Evolutionary conservation across 2,888 invertebrate species (phyloP).

Genomic region (Stegophylla sp.): DNA sequence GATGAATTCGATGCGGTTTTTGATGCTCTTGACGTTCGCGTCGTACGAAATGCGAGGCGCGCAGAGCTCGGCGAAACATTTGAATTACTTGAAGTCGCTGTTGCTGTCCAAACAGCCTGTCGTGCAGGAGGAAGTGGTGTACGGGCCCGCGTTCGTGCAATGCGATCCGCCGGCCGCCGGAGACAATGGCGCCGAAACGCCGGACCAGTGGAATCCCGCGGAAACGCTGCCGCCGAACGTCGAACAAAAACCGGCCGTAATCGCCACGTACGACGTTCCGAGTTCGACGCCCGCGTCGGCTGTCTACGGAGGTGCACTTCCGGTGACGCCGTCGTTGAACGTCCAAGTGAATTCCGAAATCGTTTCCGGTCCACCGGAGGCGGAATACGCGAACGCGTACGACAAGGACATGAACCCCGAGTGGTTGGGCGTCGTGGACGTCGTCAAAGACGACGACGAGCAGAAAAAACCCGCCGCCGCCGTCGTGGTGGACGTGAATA

Average conservation of each 20-base stretch:
- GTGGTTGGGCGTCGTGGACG: background rate
- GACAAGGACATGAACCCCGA: background rate
- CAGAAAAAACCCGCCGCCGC: too few relatives aligned
- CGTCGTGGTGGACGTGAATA: background rate
- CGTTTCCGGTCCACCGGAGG: background rate
- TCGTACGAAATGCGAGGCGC: conserved; percentile 8
- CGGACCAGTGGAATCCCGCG: background rate
- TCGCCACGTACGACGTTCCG: background rate
- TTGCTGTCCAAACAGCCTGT: background rate
- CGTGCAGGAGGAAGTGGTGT: background rate
- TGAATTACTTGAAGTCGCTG: background rate
- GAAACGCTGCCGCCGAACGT: background rate
- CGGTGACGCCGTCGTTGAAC: too few relatives aligned
- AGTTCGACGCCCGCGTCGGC: background rate
- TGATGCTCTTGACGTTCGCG: conserved; percentile 21
- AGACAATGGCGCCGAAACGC: background rate
- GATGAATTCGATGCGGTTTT: conserved; percentile 27
- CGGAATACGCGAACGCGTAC: background rate
- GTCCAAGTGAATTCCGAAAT: background rate
- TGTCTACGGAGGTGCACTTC: too few relatives aligned
- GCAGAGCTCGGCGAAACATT: background rate
- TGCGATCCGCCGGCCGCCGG: background rate
- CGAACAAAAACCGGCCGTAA: background rate
- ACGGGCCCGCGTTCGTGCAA: background rate
- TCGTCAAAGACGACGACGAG: background rate